Conservation (phyloP, 2,888 invertebrate species). For the Lutraria lutraria region DNA sequence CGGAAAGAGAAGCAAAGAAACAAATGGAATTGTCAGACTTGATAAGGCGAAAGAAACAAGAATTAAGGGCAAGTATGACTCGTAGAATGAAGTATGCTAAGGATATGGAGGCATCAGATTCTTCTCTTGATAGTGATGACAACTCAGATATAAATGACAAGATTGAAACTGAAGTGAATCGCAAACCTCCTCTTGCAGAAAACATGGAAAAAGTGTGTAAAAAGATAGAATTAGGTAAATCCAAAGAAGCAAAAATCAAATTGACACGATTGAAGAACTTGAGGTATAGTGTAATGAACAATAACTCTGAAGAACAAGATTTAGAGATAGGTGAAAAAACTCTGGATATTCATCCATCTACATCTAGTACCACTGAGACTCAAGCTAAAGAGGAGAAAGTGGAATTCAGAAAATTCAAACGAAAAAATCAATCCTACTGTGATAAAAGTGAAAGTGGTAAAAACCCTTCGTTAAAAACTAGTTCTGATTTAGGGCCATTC, state of each 20-base stretch:
- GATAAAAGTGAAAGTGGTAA: conserved; percentile 30
- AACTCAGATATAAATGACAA: conserved; percentile 41
- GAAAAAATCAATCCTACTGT: conserved; percentile 29
- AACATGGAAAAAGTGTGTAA: conserved; percentile 26
- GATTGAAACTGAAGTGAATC: conserved; percentile 25
- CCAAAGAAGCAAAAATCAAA: conserved; percentile 47
- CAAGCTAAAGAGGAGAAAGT: conserved; percentile 39
- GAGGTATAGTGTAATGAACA: conserved; percentile 71
- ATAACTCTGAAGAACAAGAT: conserved; percentile 69
- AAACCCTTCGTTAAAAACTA: conserved; percentile 36
- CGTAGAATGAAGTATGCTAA: conserved; percentile 57
- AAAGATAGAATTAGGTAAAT: conserved; percentile 20
- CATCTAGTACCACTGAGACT: neutral
- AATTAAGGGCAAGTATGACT: conserved; percentile 59
- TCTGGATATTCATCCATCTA: conserved; percentile 1
- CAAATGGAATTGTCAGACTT: conserved; percentile 69
- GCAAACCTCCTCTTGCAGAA: neutral
- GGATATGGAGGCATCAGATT: conserved; percentile 34
- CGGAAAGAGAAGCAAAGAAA: conserved; percentile 15
- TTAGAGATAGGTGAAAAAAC: conserved; percentile 38
- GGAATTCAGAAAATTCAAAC: conserved; percentile 50
- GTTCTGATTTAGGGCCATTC: conserved; percentile 65
- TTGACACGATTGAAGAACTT: conserved; percentile 75
- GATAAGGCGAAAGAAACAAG: conserved; percentile 76
- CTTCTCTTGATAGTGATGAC: conserved; percentile 49